Evolutionary conservation across 2,797 vertebrate genomes (phyloP), one percentile per base, ranked within the genome.

Genomic region (Xenopus petersii): DNA sequence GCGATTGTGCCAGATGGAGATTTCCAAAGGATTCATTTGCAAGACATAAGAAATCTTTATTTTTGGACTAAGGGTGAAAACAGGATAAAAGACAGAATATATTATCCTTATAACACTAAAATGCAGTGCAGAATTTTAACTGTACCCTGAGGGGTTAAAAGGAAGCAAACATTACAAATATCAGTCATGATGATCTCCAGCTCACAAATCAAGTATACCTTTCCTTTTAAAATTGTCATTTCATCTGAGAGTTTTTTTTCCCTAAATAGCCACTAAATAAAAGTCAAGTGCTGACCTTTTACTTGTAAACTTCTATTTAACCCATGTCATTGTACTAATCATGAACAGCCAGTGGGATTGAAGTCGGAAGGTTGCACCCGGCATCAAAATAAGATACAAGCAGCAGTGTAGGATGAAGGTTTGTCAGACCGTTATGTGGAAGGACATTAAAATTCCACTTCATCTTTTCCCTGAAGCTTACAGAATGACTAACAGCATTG

Each of bases 391-490:
- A 56, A 56, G 4, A 56, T 56, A 51, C 1, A 56, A 56, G 7
- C 54, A 56, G 54, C 54, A 17, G 54, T 56, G 7, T 13, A 56
- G 15, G 54, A 17, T 56, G 15, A 56, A 16, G 49, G 54, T 56
- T 16, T 56, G 54, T 10, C 54, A 56, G 54, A 56, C 54, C 54
- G n/a, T 56, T 73, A 12, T 6, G 47, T 36, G 7, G 59, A 47
- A 47, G 12, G 10, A 48, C 9, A 36, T 48, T 72, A 33, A 12
- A 24, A 30, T 64, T 73, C 76, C 76, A 73, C 42, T 63, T 69
- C 71, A 59, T 65, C 60, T 79, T 79, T 79, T 79, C 66, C 48
- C 26, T 42, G 36, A 24, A 46, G 76, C 76, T 74, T 46, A 7
- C n/a, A 4, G 60, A 69, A 67, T 64, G 75, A 66, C 64, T 42